These are phyloP conservation scores for Ichneumon xanthorius DNA, from an alignment of 2,888 invertebrate genomes.

Conservation along the genomic window DNA sequence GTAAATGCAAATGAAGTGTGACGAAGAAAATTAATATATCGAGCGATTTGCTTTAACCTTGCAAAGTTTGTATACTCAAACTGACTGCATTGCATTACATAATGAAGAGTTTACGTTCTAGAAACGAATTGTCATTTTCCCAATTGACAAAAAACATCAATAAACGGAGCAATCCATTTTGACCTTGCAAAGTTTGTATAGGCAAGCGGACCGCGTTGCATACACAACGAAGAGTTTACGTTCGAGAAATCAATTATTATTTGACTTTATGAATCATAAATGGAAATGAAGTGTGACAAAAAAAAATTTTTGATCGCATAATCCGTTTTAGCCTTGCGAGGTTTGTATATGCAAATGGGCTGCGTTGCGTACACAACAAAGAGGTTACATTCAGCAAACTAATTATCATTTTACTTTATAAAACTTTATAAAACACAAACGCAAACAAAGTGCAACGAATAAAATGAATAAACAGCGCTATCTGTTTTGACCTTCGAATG, in stretches of 20 bases:
- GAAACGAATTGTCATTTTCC: too few species aligned
- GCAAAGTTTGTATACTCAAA: neutral
- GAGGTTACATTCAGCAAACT: slow-evolving; percentile 24
- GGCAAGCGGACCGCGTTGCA: neutral
- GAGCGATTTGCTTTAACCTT: neutral
- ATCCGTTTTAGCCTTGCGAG: neutral
- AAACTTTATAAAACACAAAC: neutral
- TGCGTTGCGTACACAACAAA: neutral
- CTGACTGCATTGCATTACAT: too few species aligned
- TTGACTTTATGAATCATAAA: neutral
- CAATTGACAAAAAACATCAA: too few species aligned
- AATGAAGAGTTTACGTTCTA: too few species aligned
- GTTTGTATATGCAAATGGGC: neutral
- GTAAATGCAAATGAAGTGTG: neutral
- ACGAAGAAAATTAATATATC: neutral
- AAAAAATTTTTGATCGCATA: neutral
- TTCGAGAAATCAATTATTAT: neutral
- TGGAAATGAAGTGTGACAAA: neutral
- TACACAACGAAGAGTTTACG: slow-evolving; percentile 30
- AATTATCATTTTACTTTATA: neutral
- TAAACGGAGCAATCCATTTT: neutral
- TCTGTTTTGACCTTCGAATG: neutral
- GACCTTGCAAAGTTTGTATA: neutral
- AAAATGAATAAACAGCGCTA: too few species aligned
- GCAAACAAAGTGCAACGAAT: too few species aligned